phyloP scores from a whole-genome alignment of 2,797 vertebrate species.

The Limosa lapponica region DNA sequence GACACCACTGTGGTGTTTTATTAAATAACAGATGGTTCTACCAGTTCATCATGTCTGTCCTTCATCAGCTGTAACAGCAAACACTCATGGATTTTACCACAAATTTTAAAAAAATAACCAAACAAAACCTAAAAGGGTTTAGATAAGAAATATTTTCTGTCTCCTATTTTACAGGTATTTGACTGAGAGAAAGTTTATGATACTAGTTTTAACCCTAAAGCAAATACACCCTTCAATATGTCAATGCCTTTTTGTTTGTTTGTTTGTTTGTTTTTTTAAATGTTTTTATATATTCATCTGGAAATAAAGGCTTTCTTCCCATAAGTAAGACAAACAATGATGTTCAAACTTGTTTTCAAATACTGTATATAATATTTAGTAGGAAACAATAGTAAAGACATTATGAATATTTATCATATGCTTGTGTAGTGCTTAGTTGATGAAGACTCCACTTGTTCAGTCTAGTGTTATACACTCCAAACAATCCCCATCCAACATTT shows the following conservation, averaged over 20 bases:
- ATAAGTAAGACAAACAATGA: neutral
- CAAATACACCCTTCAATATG: neutral
- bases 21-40: slow-evolving; percentile 9
- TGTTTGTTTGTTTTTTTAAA: neutral
- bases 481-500: rapidly evolving
- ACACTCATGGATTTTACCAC: neutral
- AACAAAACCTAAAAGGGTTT: neutral
- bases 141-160: neutral
- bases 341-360: neutral
- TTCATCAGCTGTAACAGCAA: neutral
- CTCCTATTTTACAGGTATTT: neutral
- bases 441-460: neutral
- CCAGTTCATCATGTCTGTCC: neutral
- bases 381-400: neutral
- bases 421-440: neutral
- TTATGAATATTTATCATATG: neutral
- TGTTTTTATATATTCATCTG: neutral
- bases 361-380: neutral
- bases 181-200: neutral
- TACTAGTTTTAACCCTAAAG: neutral
- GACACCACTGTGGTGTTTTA: neutral
- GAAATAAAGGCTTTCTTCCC: neutral
- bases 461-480: neutral
- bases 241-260: neutral
- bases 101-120: neutral